phyloP scores from a whole-genome alignment of 1,140 invertebrate genomes.

The Doryteuthis pealeii region DNA sequence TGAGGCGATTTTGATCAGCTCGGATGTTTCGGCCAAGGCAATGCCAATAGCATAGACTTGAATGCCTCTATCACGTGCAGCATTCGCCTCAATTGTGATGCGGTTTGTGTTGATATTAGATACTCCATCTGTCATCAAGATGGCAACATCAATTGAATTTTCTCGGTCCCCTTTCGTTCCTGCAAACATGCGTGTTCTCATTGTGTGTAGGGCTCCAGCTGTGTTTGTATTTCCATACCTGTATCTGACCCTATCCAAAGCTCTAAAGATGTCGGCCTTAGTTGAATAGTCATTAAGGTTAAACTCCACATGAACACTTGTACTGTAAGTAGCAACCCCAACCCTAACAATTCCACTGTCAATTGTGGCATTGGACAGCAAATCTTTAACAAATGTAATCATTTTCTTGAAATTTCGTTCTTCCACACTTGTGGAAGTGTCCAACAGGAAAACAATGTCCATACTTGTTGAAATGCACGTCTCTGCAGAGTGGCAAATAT shows the following conservation, averaged over 20 bases:
- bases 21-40: constrained; percentile 1
- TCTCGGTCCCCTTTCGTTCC: constrained; percentile 32
- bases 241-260: constrained; percentile 35
- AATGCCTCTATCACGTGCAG: background rate
- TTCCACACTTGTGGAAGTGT: constrained; percentile 35
- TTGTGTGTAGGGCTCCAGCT: constrained; percentile 34
- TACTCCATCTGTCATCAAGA: constrained; percentile 22
- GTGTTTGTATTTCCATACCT: constrained; percentile 38
- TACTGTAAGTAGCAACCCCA: constrained; percentile 37
- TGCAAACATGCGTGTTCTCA: constrained; percentile 26
- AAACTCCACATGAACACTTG: constrained; percentile 31
- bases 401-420: constrained; percentile 34
- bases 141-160: constrained; percentile 25
- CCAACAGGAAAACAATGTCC: constrained; percentile 33
- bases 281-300: constrained; percentile 27
- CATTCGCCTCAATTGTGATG: background rate
- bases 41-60: constrained; percentile 17
- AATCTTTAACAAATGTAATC: constrained; percentile 32
- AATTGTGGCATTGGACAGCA: constrained; percentile 30
- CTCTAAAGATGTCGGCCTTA: constrained; percentile 22
- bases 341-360: constrained; percentile 33
- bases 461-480: background rate
- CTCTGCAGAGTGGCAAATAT: background rate
- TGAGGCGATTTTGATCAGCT: background rate
- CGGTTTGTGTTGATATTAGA: constrained; percentile 11